Conservation (phyloP, 2,888 invertebrate species). For the Pherbina coryleti region DNA sequence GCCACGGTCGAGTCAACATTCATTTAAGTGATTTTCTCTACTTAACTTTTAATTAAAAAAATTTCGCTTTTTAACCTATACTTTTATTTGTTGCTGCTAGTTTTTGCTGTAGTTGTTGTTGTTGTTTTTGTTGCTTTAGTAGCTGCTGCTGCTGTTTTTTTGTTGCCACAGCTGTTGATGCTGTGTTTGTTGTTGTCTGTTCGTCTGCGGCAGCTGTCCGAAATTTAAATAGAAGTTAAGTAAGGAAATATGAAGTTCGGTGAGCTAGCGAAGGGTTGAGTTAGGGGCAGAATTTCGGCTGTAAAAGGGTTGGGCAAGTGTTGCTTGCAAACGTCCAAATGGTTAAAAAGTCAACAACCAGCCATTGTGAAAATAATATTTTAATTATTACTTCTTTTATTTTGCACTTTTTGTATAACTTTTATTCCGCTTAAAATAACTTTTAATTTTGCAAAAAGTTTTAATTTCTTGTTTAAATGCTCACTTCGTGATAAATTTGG, state of each 20-base stretch:
- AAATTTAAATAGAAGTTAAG: constrained; percentile 16
- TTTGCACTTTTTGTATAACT: neutral
- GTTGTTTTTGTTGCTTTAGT: neutral
- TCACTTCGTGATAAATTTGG: constrained; percentile 14
- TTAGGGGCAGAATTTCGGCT: neutral
- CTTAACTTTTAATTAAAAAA: constrained; percentile 37
- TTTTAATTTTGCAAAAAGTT: constrained; percentile 21
- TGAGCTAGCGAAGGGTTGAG: too few species aligned
- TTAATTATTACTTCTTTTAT: constrained; percentile 6
- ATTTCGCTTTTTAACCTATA: constrained; percentile 6
- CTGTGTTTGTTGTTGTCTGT: neutral
- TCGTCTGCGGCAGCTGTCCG: neutral
- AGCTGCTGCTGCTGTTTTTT: neutral
- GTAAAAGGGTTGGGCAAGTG: neutral
- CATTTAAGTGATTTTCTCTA: constrained; percentile 33
- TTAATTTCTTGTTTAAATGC: neutral
- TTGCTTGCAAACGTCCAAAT: constrained; percentile 1
- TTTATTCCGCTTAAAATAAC: constrained; percentile 34
- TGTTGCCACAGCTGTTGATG: neutral
- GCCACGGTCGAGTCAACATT: constrained; percentile 24
- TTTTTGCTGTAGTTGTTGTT: constrained; percentile 11
- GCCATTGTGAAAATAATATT: constrained; percentile 30
- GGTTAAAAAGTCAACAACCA: constrained; percentile 20
- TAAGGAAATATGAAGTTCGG: neutral
- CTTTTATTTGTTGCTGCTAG: neutral